Evolutionary conservation across 2,797 vertebrate genomes (phyloP).

Genomic region (Halcyon badia): DNA sequence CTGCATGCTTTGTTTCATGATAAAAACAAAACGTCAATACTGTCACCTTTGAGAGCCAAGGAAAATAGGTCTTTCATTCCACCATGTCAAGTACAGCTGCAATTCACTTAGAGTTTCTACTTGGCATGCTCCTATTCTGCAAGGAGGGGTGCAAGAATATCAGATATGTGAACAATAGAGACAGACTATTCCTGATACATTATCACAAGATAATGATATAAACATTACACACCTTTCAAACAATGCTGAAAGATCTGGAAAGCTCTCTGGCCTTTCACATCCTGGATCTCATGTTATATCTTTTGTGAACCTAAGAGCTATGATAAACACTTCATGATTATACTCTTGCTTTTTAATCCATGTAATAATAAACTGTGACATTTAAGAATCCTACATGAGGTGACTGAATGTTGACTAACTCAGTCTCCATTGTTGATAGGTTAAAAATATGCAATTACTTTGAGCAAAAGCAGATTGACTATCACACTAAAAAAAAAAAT

Average conservation of each 20-base stretch:
- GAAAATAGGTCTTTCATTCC: not conserved
- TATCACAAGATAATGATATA: not conserved
- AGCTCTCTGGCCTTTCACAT: not conserved
- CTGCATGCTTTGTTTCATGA: not conserved
- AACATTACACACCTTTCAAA: not conserved
- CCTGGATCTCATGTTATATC: not conserved
- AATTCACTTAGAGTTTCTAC: not conserved
- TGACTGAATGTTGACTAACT: not conserved
- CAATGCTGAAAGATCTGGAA: not conserved
- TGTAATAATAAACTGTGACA: not conserved
- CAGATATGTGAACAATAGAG: not conserved
- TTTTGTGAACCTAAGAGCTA: not conserved
- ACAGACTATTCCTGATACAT: not conserved
- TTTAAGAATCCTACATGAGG: not conserved
- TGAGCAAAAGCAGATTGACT: not conserved
- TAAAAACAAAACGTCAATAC: conserved; percentile 1
- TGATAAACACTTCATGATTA: not conserved
- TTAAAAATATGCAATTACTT: not conserved
- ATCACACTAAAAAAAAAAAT: not conserved
- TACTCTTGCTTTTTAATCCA: not conserved
- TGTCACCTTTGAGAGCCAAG: not conserved
- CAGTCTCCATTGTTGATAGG: not conserved
- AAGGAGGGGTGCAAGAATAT: not conserved
- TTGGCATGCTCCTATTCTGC: not conserved
- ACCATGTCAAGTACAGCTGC: not conserved